A percentile compares a stretch with the other conserved stretches of the same genome.
phyloP scores from a whole-genome alignment of 2,888 invertebrate genomes.

The Hirtodrosophila alboralis region DNA sequence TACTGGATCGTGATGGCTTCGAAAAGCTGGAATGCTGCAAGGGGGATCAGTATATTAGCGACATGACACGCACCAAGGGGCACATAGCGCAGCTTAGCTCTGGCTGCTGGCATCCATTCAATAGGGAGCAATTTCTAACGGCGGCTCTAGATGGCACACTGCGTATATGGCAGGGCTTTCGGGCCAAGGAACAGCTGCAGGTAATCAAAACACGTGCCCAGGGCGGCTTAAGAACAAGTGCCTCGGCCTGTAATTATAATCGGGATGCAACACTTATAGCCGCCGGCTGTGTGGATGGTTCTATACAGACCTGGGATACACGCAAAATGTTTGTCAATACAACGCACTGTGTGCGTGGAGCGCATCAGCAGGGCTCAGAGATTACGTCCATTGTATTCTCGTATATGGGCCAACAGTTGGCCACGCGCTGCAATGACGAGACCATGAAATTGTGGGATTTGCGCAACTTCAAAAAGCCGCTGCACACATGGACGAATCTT shows the following conservation, averaged over 20 bases:
- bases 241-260: slow-evolving; percentile 93
- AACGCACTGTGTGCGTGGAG: slow-evolving; percentile 89
- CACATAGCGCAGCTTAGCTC: slow-evolving; percentile 95
- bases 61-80: slow-evolving; percentile 96
- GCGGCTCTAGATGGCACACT: slow-evolving; percentile 97
- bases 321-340: slow-evolving; percentile 96
- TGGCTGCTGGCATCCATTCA: slow-evolving; percentile 97
- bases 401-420: slow-evolving; percentile 90
- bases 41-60: slow-evolving; percentile 97
- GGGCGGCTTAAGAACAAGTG: slow-evolving; percentile 93
- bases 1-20: slow-evolving; percentile 96
- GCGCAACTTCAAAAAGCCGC: slow-evolving; percentile 90
- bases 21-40: slow-evolving; percentile 96
- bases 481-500: slow-evolving; percentile 88
- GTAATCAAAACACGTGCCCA: slow-evolving; percentile 94
- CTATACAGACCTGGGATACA: slow-evolving; percentile 96
- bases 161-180: slow-evolving; percentile 94
- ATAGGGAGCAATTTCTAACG: slow-evolving; percentile 96
- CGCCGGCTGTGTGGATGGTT: slow-evolving; percentile 96
- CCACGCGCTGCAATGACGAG: slow-evolving; percentile 95
- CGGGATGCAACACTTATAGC: slow-evolving; percentile 94
- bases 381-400: slow-evolving; percentile 94
- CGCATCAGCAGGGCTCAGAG: slow-evolving; percentile 92
- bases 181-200: slow-evolving; percentile 90
- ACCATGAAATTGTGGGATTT: slow-evolving; percentile 98